Evolutionary conservation across 1,140 invertebrate genomes (phyloP).

Genomic region (Pectinophora gossypiella): DNA sequence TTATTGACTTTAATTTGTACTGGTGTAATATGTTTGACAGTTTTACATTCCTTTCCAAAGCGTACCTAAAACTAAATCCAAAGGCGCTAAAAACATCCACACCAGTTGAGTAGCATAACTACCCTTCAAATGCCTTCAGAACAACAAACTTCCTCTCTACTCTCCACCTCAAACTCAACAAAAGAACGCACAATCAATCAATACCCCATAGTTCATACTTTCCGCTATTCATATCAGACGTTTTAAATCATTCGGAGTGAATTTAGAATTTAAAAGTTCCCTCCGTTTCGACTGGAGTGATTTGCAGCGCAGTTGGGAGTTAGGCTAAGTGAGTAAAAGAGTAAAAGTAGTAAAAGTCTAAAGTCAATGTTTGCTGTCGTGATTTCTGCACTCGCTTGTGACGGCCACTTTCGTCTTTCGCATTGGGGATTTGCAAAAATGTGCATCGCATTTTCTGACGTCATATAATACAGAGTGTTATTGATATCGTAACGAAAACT

Average conservation of each 20-base stretch:
- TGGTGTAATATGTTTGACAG: too few species aligned
- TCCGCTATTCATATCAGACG: slow-evolving; percentile 36
- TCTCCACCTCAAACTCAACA: not conserved
- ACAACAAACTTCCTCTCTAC: too few species aligned
- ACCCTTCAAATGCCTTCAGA: too few species aligned
- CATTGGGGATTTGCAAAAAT: slow-evolving; percentile 30
- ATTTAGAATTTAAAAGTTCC: slow-evolving; percentile 51
- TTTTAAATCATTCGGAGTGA: slow-evolving; percentile 53
- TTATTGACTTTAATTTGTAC: too few species aligned
- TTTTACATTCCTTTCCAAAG: too few species aligned
- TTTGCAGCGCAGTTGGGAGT: slow-evolving; percentile 53
- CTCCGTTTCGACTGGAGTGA: slow-evolving; percentile 54
- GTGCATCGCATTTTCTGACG: slow-evolving; percentile 30
- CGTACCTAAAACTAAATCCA: too few species aligned
- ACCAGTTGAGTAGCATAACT: too few species aligned
- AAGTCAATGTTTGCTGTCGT: slow-evolving; percentile 71
- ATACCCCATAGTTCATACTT: not conserved
- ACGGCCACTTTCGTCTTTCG: too few species aligned
- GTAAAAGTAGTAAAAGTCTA: slow-evolving; percentile 66
- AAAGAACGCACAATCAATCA: not conserved
- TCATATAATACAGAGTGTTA: too few species aligned
- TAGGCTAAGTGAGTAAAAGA: slow-evolving; percentile 68
- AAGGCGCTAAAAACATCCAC: too few species aligned
- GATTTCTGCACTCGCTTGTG: slow-evolving; percentile 57
- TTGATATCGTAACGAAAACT: too few species aligned